Evolutionary conservation across 2,797 vertebrate genomes (phyloP).

Genomic region (Tadarida brasiliensis): DNA sequence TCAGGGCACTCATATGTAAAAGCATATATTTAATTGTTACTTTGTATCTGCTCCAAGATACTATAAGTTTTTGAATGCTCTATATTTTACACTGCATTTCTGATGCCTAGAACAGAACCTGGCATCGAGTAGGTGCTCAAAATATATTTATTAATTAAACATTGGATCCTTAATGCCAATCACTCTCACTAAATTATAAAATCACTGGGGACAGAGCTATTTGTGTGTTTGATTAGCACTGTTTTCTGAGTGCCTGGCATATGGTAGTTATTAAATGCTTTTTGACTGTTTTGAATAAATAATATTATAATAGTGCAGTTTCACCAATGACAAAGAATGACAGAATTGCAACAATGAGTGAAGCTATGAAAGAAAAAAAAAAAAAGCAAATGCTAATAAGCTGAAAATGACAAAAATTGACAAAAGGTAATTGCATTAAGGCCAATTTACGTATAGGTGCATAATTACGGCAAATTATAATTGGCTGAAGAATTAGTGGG

Average conservation of each 20-base stretch:
- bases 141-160: slow-evolving; percentile 6
- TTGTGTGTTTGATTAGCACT: not conserved
- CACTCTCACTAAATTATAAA: not conserved
- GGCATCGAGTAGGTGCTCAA: not conserved
- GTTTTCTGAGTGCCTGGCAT: not conserved
- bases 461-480: not conserved
- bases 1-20: not conserved
- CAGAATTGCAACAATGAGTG: not conserved
- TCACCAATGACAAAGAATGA: not conserved
- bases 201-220: not conserved
- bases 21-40: not conserved
- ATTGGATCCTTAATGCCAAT: not conserved
- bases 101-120: slow-evolving; percentile 6
- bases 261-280: not conserved
- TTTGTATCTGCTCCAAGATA: not conserved
- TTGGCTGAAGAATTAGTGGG: not conserved
- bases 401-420: not conserved
- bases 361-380: not conserved
- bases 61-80: not conserved
- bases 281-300: not conserved
- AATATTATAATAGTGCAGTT: not conserved
- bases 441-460: not conserved
- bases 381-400: not conserved
- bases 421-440: not conserved
- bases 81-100: not conserved